Conservation (phyloP, 1,140 invertebrate genomes). For the Caerostris extrusa region DNA sequence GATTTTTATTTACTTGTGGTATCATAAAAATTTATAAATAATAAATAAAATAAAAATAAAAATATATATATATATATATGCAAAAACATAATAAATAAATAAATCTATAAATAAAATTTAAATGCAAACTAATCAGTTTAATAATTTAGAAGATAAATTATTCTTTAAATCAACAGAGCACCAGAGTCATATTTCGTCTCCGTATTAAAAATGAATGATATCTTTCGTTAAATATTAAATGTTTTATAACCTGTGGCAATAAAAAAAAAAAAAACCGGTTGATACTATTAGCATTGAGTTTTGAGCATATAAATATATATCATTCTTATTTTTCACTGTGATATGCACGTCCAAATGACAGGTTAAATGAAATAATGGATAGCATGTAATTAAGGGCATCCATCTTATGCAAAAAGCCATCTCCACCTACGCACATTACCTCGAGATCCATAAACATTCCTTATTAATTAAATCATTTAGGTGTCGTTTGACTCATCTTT, state of each 20-base stretch:
- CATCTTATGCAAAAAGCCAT: background rate
- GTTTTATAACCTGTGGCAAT: background rate
- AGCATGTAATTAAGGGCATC: conserved; percentile 9
- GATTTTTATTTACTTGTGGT: too few relatives aligned
- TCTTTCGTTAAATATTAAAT: background rate
- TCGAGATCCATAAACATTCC: conserved; percentile 29
- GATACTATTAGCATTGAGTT: background rate
- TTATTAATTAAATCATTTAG: conserved; percentile 56
- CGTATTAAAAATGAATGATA: background rate
- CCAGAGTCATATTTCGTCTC: background rate
- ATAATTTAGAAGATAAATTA: background rate
- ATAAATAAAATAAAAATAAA: background rate
- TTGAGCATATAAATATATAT: background rate
- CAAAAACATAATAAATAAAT: background rate
- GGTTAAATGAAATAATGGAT: background rate
- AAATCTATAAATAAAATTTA: background rate
- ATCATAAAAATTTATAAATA: background rate
- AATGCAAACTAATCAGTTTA: too few relatives aligned
- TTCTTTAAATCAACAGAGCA: background rate
- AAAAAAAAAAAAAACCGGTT: background rate
- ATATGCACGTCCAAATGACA: background rate
- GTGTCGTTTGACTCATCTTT: conserved; percentile 35
- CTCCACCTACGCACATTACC: conserved; percentile 42
- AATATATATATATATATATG: too few relatives aligned
- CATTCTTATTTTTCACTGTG: background rate